These are phyloP conservation scores for Probaryconus sp. DNA, from an alignment of 1,140 invertebrate genomes.

Conservation along the genomic window DNA sequence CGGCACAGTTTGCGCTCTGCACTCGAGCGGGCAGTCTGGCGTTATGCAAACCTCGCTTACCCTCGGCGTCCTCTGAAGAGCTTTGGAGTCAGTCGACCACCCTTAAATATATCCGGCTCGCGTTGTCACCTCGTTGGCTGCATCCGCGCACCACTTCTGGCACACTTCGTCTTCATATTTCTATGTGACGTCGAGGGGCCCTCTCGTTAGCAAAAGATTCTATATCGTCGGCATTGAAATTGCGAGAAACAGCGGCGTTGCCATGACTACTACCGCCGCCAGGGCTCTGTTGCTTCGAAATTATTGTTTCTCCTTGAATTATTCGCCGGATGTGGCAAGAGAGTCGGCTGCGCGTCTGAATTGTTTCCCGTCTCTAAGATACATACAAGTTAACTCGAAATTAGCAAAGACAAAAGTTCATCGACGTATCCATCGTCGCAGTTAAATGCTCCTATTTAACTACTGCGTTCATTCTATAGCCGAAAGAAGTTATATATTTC, in stretches of 20 bases:
- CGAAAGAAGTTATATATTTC: too few relatives aligned
- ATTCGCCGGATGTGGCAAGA: slow-evolving; percentile 32
- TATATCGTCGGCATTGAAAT: slow-evolving; percentile 60
- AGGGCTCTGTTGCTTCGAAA: slow-evolving; percentile 42
- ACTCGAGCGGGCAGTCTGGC: slow-evolving; percentile 65
- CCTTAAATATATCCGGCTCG: slow-evolving; percentile 55
- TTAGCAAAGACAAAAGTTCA: not conserved
- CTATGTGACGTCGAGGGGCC: slow-evolving; percentile 59
- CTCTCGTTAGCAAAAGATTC: slow-evolving; percentile 72
- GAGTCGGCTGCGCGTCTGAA: not conserved
- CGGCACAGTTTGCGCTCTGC: slow-evolving; percentile 69
- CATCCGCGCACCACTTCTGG: slow-evolving; percentile 24
- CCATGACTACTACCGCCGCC: slow-evolving; percentile 65
- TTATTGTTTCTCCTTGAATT: slow-evolving; percentile 51
- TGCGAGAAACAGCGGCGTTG: slow-evolving; percentile 62
- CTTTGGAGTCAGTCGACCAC: slow-evolving; percentile 41
- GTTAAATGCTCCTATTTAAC: too few relatives aligned
- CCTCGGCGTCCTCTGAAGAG: slow-evolving; percentile 50
- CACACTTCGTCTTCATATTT: slow-evolving; percentile 61
- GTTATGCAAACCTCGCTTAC: slow-evolving; percentile 73
- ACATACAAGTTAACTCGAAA: slow-evolving; percentile 3
- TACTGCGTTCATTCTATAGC: too few relatives aligned
- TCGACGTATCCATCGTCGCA: too few relatives aligned
- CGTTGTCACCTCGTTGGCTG: slow-evolving; percentile 60
- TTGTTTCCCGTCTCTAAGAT: slow-evolving; percentile 13